Evolutionary conservation across 2,113 vertebrate genomes (phyloP), one percentile per base, ranked within the genome.

Genomic region (Oncorhynchus mykiss): DNA sequence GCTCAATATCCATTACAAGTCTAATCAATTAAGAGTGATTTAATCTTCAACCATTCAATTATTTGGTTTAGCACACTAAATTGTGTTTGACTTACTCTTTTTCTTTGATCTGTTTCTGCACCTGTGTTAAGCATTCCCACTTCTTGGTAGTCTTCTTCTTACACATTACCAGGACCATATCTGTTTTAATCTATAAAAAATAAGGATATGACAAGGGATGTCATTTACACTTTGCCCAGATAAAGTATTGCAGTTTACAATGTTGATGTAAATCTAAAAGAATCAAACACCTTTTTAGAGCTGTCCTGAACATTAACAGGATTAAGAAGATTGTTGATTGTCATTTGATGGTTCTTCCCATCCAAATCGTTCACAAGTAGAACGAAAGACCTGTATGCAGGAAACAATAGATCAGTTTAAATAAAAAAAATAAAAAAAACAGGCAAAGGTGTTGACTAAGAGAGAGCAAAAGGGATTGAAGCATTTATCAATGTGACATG

Each of bases 101-200:
- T 25, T 98, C 97, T 89, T 97, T 99, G 9, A 95, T 93, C 80
- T 95, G 94, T 82, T 99, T 98, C 76, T 99, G 97, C 82, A 96
- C 94, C 78, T 96, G 94, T 75, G 98, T 99, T 75, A 99, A 89
- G 81, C 94, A 99, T 1, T 98, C 97, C 98, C 98, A 99, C 81
- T 95, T 95, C 81, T 96, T 95, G 74, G 94, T 88, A 0, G 86
- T 78, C 84, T 95, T 94, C 92, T 99, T 99, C 91, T 91, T 96
- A 86, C 96, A 98, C 94, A 99, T 94, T 76, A 99, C 77, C 65
- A 99, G 90, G 68, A 99, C 78, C 86, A 90, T 96, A 85, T 99
- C 98, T 13, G 96, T 97, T 93, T 99, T 99, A 39, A 99, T 90
- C 97, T 99, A 85, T 71, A 3, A 27, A 31, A 73, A 76, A 74